phyloP scores from a whole-genome alignment of 92 coral and sea anemone genomes.

The Palythoa grandis region DNA sequence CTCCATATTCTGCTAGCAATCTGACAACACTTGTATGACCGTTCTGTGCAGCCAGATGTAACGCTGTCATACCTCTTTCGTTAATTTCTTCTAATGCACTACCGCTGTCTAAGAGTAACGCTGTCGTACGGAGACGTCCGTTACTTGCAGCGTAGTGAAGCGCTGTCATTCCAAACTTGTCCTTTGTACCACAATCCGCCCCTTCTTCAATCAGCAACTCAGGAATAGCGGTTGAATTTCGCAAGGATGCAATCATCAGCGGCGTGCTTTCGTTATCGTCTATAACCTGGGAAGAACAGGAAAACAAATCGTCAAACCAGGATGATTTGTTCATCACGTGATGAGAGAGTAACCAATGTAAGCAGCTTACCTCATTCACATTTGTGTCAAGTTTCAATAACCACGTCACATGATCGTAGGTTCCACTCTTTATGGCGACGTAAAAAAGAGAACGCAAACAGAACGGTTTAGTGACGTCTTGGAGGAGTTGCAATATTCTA shows the following conservation, averaged over 20 bases:
- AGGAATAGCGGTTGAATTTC: constrained; percentile 58
- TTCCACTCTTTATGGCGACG: constrained; percentile 37
- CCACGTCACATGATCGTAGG: constrained; percentile 35
- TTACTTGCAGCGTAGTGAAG: constrained; percentile 75
- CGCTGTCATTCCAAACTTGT: constrained; percentile 67
- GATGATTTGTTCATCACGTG: background rate
- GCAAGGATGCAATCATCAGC: constrained; percentile 75
- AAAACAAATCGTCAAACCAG: background rate
- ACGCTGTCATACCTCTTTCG: constrained; percentile 74
- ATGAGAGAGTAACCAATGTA: background rate
- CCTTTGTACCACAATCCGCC: constrained; percentile 64
- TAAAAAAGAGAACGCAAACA: constrained; percentile 27
- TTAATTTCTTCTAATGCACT: constrained; percentile 62
- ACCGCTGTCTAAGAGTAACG: constrained; percentile 71
- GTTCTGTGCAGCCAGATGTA: constrained; percentile 70
- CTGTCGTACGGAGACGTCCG: constrained; percentile 64
- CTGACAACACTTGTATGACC: constrained; percentile 75
- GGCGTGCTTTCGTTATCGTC: constrained; percentile 52
- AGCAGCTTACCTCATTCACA: constrained; percentile 26
- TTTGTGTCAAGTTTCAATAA: constrained; percentile 32
- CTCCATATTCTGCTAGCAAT: constrained; percentile 69
- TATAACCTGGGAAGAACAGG: background rate
- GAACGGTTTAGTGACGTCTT: constrained; percentile 24
- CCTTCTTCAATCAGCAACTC: constrained; percentile 75
- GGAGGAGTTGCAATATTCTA: constrained; percentile 7